Base-by-base conservation (phyloP, 2,113 vertebrate species). In the Kryptolebias marmoratus region DNA sequence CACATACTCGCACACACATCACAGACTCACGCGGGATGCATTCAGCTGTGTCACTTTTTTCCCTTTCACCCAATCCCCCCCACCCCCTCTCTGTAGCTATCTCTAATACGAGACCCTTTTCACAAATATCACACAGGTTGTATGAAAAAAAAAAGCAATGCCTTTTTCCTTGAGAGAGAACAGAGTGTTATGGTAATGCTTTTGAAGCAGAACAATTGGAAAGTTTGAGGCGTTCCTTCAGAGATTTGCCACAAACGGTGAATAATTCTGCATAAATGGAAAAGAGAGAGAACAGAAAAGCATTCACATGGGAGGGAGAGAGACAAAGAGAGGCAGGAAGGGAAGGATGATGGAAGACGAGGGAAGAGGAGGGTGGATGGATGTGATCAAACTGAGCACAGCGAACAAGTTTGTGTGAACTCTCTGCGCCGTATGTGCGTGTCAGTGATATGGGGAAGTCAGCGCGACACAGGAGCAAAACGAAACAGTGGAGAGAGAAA, bases 191-290 rank as follows among this genome's bases (percentile, higher is more conserved):
- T 86, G 78, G 75, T 79, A 86, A 89, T 90, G 77, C 69, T 83
- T 82, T 73, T 75, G 78, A 80, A 82, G 77, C 82, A 87, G 87
- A 87, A 88, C 84, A 87, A 77, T 86, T 42, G 54, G 68, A 79
- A 82, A 73, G 81, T 81, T 86, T 76, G 65, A 86, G 78, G 72
- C 66, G 54, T 86, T 84, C 79, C 83, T 79, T 87, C 73, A 60
- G 71, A 90, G 80, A 87, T 83, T 87, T 86, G 76, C 75, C 15
- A 11, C 81, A 82, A 88, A 87, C 59, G 54, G 78, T 86, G 84
- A 88, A 89, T 87, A 87, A 88, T 86, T 90, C 84, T 87, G 82
- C 77, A 90, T 90, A 88, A 90, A 87, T 65, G 87, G 80, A 82
- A 70, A 70, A 79, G 55, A 53, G 69, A 76, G 80, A 88, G 83